Base-by-base conservation (phyloP, 2,888 invertebrate species). In the Phorcus lineatus region DNA sequence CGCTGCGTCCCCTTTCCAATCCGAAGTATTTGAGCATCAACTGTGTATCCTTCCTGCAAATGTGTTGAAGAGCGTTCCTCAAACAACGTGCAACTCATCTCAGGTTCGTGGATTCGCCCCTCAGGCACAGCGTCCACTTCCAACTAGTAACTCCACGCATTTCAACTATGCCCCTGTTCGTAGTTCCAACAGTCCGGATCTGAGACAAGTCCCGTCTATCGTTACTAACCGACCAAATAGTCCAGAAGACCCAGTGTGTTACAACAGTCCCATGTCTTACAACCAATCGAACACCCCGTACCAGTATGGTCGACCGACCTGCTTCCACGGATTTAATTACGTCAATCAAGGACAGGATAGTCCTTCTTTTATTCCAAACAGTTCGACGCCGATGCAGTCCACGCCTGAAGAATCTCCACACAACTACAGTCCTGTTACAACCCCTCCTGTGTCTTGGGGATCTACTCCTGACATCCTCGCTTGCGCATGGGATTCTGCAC, bases 21-120 rank as follows among this genome's bases (percentile, higher is more conserved):
- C 86, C 9, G 70, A 81, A 7, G 84, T 87, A 11, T 87, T 87
- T 40, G 85, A 87, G 47, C 55, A 78, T 6, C 88, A 88, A 52
- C 78, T 84, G 9, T 87, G 87, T 67, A 53, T 54, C 19, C 57
- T 85, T 11, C 78, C 85, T 13, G 78, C 28, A 2, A 70, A 16
- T 31, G 70, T 16, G 67, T 31, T 13, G 28, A 31, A 70, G 11
- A 47, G 13, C 11, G 47, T 47, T 6, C 47, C 47, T 1, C 47
- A 47, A 47, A 11, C 47, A 11, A 47, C 47, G 11, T 6, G 47
- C 47, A 47, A 6, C 47, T 13, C 47, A 47, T 6, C 47, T 47
- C 47, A 47, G 13, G 13, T 47, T 47, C 47, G 47, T 47, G 47
- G 47, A 6, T 11, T 47, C 47, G 47, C 47, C 47, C 47, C 47